Conservation (phyloP, 1,140 invertebrate species). For the Aplysia californica region DNA sequence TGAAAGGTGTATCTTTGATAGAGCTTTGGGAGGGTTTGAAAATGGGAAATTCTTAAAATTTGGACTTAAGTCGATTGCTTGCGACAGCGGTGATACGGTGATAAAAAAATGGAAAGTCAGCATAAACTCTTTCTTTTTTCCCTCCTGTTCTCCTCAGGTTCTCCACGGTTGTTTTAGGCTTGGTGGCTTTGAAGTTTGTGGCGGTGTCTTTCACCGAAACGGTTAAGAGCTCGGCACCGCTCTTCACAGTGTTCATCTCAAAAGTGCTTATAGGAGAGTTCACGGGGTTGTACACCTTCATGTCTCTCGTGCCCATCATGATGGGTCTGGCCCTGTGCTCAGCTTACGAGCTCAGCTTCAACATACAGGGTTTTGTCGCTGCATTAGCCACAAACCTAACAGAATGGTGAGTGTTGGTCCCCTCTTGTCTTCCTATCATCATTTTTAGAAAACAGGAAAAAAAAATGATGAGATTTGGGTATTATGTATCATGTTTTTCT, state of each 20-base stretch:
- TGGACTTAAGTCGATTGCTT: too few species aligned
- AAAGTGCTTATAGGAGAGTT: slow-evolving; percentile 75
- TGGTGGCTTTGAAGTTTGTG: slow-evolving; percentile 85
- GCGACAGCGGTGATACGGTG: too few species aligned
- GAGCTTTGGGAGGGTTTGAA: too few species aligned
- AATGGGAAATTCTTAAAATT: too few species aligned
- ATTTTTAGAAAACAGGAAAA: background rate
- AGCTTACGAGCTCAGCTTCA: slow-evolving; percentile 85
- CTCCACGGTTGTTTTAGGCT: slow-evolving; percentile 79
- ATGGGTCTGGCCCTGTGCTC: slow-evolving; percentile 85
- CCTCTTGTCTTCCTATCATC: background rate
- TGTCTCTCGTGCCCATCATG: slow-evolving; percentile 88
- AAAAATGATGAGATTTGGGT: too few species aligned
- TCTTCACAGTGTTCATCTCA: slow-evolving; percentile 84
- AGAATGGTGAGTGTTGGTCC: slow-evolving; percentile 75
- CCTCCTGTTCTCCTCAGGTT: slow-evolving; percentile 72
- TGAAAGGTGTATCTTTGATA: too few species aligned
- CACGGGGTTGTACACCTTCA: slow-evolving; percentile 81
- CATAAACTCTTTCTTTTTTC: background rate
- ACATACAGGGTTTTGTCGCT: slow-evolving; percentile 80
- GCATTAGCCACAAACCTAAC: slow-evolving; percentile 86
- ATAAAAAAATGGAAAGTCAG: too few species aligned
- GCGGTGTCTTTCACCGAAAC: slow-evolving; percentile 89
- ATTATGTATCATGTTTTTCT: background rate
- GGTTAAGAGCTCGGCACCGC: slow-evolving; percentile 86